Percentiles rank a stretch among this genome's conserved stretches.
phyloP scores from a whole-genome alignment of 2,113 vertebrate genomes.

The Semicossyphus pulcher region DNA sequence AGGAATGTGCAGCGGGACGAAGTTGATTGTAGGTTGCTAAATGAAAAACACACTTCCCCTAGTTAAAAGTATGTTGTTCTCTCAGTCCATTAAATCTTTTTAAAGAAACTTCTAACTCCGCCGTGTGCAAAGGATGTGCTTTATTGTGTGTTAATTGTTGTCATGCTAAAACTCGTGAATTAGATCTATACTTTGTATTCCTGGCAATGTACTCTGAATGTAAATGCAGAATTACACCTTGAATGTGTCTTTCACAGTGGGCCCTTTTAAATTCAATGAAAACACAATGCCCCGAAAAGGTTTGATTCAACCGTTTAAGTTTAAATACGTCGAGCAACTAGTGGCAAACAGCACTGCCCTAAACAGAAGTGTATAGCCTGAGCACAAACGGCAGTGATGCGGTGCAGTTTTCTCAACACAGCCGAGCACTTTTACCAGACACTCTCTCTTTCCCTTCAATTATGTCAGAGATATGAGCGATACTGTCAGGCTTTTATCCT shows the following conservation, averaged over 20 bases:
- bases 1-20: slow-evolving; percentile 78
- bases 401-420: background rate
- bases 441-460: background rate
- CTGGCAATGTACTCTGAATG: background rate
- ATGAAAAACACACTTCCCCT: slow-evolving; percentile 78
- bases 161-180: slow-evolving; percentile 48
- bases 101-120: slow-evolving; percentile 61
- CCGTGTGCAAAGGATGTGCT: slow-evolving; percentile 51
- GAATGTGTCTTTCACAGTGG: background rate
- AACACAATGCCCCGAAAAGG: background rate
- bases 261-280: background rate
- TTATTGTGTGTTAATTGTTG: slow-evolving; percentile 58
- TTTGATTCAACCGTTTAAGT: background rate
- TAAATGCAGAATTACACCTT: background rate
- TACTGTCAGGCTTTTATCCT: slow-evolving; percentile 26
- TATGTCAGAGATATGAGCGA: slow-evolving; percentile 13
- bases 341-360: background rate
- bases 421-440: slow-evolving; percentile 3
- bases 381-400: background rate
- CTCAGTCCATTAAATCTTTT: slow-evolving; percentile 71
- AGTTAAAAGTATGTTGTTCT: slow-evolving; percentile 74
- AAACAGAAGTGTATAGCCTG: background rate
- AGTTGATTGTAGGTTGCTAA: slow-evolving; percentile 79
- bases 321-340: background rate
- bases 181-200: slow-evolving; percentile 10